Conservation (phyloP, 2,888 invertebrate species). For the Amphipoea lucens region DNA sequence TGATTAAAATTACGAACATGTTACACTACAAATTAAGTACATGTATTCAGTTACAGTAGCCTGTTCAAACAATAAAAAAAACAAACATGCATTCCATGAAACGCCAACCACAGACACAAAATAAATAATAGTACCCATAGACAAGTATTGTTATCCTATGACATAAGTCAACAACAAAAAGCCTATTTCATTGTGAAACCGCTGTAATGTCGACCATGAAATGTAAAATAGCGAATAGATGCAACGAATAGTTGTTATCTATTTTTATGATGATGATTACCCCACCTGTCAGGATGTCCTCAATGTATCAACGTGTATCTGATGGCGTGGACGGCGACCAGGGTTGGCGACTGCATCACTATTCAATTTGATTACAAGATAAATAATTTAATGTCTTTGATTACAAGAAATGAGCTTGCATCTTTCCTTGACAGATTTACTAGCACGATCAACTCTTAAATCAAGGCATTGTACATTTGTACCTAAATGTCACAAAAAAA, state of each 20-base stretch:
- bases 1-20: constrained; percentile 37
- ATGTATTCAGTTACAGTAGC: constrained; percentile 45
- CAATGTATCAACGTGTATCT: constrained; percentile 70
- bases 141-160: constrained; percentile 52
- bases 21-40: constrained; percentile 21
- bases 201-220: constrained; percentile 61
- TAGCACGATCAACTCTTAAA: background rate
- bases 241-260: constrained; percentile 65
- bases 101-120: constrained; percentile 13
- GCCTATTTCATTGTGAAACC: constrained; percentile 31
- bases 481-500: background rate
- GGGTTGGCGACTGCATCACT: constrained; percentile 50
- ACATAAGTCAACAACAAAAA: constrained; percentile 54
- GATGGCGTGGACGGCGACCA: constrained; percentile 66
- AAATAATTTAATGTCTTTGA: too few relatives aligned
- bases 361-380: background rate
- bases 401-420: background rate
- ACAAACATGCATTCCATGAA: constrained; percentile 20
- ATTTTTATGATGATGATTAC: constrained; percentile 70
- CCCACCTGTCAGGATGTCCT: constrained; percentile 78
- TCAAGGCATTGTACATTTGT: background rate
- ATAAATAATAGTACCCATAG: background rate
- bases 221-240: constrained; percentile 59
- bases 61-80: constrained; percentile 7
- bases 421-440: constrained; percentile 2